Percentiles rank a stretch among this genome's conserved stretches.
These are phyloP conservation scores for Cordilura impudica DNA, from an alignment of 2,888 invertebrate species.

Conservation along the genomic window DNA sequence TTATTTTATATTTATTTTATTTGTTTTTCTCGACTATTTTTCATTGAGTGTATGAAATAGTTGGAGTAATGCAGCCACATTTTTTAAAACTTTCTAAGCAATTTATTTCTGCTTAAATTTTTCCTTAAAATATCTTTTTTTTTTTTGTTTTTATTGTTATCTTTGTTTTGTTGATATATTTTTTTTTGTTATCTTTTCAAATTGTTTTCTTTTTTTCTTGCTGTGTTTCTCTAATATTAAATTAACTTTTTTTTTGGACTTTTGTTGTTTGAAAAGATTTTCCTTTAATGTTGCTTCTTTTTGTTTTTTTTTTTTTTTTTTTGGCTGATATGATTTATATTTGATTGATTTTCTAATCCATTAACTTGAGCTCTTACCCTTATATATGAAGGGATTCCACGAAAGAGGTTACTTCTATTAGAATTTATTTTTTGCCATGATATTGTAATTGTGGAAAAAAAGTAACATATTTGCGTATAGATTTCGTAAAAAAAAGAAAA, in stretches of 20 bases:
- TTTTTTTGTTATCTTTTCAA: not conserved
- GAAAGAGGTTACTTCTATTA: no score
- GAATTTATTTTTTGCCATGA: no score
- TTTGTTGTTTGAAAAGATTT: constrained; percentile 1
- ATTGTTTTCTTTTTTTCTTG: not conserved
- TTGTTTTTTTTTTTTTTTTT: constrained; percentile 12
- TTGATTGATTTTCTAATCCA: constrained; percentile 60
- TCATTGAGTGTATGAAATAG: not conserved
- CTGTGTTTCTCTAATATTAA: not conserved
- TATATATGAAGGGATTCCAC: not conserved
- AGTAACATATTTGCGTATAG: no score
- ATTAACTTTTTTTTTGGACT: not conserved
- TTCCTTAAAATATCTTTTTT: not conserved
- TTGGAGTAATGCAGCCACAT: not conserved
- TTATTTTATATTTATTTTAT: no score
- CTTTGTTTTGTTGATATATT: not conserved
- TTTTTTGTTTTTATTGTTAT: not conserved
- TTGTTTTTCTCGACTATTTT: no score
- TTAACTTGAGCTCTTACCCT: constrained; percentile 37
- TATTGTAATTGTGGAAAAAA: no score
- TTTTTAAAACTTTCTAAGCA: constrained; percentile 18
- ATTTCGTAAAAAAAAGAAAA: no score
- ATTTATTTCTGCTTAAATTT: not conserved
- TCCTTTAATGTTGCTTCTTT: no score
- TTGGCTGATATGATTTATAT: constrained; percentile 37